phyloP scores from a whole-genome alignment of 1,140 invertebrate species.

The Listronotus oregonensis region DNA sequence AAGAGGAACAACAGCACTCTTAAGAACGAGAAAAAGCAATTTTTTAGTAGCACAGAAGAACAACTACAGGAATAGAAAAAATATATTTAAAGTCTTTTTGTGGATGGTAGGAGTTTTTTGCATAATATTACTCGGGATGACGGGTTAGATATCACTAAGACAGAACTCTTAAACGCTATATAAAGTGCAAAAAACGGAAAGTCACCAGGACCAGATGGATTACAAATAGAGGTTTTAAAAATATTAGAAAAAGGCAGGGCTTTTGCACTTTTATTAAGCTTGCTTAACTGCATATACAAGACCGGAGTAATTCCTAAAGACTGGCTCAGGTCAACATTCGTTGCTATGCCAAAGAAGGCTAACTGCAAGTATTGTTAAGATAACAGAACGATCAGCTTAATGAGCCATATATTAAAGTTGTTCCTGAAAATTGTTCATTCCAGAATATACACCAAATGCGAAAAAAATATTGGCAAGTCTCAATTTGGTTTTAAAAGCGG shows the following conservation, averaged over 20 bases:
- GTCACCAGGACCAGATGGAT: neutral
- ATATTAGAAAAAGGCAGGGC: neutral
- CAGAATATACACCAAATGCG: slow-evolving; percentile 6
- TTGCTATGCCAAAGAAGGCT: slow-evolving; percentile 3
- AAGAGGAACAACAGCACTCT: neutral
- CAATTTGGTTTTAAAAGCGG: no score
- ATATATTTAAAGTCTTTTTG: slow-evolving; percentile 1
- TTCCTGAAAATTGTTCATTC: slow-evolving; percentile 3
- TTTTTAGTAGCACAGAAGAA: slow-evolving; percentile 1
- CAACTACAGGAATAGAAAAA: slow-evolving; percentile 1
- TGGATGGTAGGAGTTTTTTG: no score
- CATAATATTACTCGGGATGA: no score
- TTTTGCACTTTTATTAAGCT: neutral
- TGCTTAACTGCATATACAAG: neutral
- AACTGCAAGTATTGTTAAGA: slow-evolving; percentile 2
- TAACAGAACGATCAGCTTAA: slow-evolving; percentile 1
- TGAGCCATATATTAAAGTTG: slow-evolving; percentile 3
- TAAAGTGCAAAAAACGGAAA: slow-evolving; percentile 1
- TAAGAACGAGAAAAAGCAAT: neutral
- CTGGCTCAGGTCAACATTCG: no score
- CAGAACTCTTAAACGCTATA: neutral
- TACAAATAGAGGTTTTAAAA: slow-evolving; percentile 1
- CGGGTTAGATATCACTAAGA: neutral
- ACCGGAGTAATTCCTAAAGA: no score
- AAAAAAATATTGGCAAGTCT: neutral